Evolutionary conservation across 2,888 invertebrate species (phyloP).

Genomic region (Orthosia gracilis): DNA sequence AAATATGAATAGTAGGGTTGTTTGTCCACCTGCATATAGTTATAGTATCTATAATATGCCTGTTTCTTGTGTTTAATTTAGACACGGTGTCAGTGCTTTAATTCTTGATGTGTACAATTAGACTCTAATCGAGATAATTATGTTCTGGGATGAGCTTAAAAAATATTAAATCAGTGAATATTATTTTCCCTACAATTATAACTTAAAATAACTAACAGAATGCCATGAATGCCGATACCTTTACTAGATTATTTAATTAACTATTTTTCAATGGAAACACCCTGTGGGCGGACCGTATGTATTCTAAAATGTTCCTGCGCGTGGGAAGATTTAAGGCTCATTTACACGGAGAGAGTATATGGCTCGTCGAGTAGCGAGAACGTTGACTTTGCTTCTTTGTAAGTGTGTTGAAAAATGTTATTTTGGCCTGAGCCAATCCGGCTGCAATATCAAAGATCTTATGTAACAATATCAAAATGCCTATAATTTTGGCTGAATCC

Average conservation of each 20-base stretch:
- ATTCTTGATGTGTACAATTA: background rate
- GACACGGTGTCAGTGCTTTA: background rate
- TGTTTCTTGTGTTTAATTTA: too few species aligned
- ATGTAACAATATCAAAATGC: background rate
- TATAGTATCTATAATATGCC: too few species aligned
- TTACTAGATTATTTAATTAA: constrained; percentile 13
- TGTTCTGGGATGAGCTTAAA: background rate
- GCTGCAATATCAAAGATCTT: background rate
- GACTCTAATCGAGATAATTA: background rate
- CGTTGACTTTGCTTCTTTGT: background rate
- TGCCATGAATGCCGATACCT: constrained; percentile 2
- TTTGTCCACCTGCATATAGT: too few species aligned
- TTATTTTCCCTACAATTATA: background rate
- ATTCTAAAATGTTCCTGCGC: constrained; percentile 13
- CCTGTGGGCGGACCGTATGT: constrained; percentile 1
- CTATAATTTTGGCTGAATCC: background rate
- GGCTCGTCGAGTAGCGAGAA: background rate
- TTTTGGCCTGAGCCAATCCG: background rate
- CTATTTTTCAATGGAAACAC: constrained; percentile 1
- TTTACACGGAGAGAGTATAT: constrained; percentile 4
- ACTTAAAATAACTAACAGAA: background rate
- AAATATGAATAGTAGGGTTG: too few species aligned
- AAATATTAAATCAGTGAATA: background rate
- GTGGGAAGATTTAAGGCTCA: constrained; percentile 21
- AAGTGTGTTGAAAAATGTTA: background rate